Evolutionary conservation across 2,888 invertebrate species (phyloP), one percentile per base, ranked within the genome.

Genomic region (Odontothrips loti): DNA sequence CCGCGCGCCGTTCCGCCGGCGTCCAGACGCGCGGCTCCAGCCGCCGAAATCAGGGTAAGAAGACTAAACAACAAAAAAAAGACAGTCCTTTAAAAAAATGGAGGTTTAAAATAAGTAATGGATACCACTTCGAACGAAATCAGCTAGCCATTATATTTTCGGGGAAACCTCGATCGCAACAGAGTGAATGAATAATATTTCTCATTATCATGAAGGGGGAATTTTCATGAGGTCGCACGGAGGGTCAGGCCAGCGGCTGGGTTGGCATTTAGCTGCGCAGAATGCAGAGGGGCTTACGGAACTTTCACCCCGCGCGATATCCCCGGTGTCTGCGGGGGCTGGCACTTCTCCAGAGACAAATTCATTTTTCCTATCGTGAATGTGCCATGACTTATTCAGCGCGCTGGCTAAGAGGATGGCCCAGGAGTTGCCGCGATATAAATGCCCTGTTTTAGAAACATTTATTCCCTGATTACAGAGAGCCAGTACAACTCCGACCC

Each of bases 1-100:
- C 89, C n/a, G 87, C 86, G 79, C 86, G 88, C 86, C 89, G 83
- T 85, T 91, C 83, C 86, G 90, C 85, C 85, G 68, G 90, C 84
- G 85, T 89, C 89, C 84, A 1, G 82, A 80, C 51, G 82, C 80
- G 51, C 80, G 79, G 48, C 82, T 80, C 80, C 80, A 68, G 83
- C 80, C 63, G 82, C 81, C 23, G 86, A 82, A 85, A 83, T 81
- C 82, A 82, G 47, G 79, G 82, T 20, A 83, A 82, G 79, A 43
- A 43, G 6, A 43, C 34, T 43, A 6, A 2, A 43, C 34, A 2
- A 43, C 34, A 43, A 43, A 2, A 43, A 43, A 43, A n/a, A n/a
- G n/a, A n/a, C n/a, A n/a, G n/a, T n/a, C n/a, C n/a, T n/a, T n/a
- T 43, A 43, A 43, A 43, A 43, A 43, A 2, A 43, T 6, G 34